Base-by-base conservation (phyloP, 1,140 invertebrate species). In the Ceratina australensis region DNA sequence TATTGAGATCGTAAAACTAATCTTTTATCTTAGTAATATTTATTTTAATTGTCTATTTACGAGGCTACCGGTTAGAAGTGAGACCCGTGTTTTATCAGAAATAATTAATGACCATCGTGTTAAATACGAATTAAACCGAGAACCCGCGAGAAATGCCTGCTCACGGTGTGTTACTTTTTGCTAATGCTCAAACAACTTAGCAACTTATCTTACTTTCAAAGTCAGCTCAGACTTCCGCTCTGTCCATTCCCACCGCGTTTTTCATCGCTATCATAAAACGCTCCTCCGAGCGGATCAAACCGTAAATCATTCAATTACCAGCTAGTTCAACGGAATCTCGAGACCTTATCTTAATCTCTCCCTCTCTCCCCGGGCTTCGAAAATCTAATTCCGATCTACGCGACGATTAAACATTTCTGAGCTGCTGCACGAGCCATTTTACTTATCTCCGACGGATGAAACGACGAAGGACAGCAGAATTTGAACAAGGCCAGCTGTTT, bases 401-500 rank as follows among this genome's bases (percentile, higher is more conserved):
- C 65, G 47, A 54, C 15, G 26, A 47, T 56, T 68, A 0, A 3
- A 10, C 33, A 10, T 42, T 42, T 10, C 5, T 10, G 33, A n/a
- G n/a, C n/a, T 67, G 52, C 26, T 24, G 52, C 64, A 33, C 54
- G 72, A 66, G 15, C 13, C 8, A 5, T 3, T 24, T 7, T 15
- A 1, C 16, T 61, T 13, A 8, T 3, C 47, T 42, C 8, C 18
- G 33, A 50, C 1, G 7, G 20, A 20, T 13, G 20, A 13, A 54
- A 26, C 20, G 52, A 3, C 10, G 47, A 8, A 28, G 26, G 1
- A 50, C 65, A 8, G 33, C 15, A 10, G 7, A 18, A 49, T 16
- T 20, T 49, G 64, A 12, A 24, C 54, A 33, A 16, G 7, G 20
- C 33, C 16, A 50, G 13, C 61, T 91, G 89, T 90, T 90, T 91